Conservation (phyloP, 1,140 invertebrate genomes). For the Arctopsyche grandis region DNA sequence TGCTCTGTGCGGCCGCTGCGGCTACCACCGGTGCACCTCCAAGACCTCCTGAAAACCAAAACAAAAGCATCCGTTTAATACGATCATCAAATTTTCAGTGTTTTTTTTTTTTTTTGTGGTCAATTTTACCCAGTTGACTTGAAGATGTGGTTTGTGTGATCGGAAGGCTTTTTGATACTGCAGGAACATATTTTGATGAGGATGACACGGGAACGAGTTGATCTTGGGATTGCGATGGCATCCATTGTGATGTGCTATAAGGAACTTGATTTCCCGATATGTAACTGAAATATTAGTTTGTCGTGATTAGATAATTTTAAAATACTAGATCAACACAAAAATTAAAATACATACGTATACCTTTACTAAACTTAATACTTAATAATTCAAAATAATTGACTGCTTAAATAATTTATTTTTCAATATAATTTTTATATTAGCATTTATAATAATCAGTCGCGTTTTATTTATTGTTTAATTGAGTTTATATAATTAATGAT, state of each 20-base stretch:
- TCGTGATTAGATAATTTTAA: background rate
- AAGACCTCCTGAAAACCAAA: conserved; percentile 39
- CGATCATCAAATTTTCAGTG: background rate
- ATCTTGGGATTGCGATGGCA: conserved; percentile 16
- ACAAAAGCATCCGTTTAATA: background rate
- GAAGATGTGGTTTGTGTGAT: conserved; percentile 67
- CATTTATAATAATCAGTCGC: too few species aligned
- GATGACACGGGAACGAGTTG: conserved; percentile 40
- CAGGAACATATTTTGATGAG: conserved; percentile 13
- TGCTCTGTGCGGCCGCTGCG: conserved; percentile 63
- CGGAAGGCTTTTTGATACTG: conserved; percentile 59
- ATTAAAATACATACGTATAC: too few species aligned
- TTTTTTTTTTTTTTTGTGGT: background rate
- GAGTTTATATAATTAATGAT: too few species aligned
- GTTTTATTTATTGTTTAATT: too few species aligned
- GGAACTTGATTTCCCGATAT: conserved; percentile 50
- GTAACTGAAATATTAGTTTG: conserved; percentile 43
- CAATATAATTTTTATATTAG: too few species aligned
- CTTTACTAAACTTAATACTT: too few species aligned
- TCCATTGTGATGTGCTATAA: conserved; percentile 48
- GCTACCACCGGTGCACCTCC: conserved; percentile 55
- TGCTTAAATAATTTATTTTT: too few species aligned
- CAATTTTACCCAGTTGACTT: conserved; percentile 53
- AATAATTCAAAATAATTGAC: too few species aligned
- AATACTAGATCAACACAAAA: background rate